Evolutionary conservation across 2,888 invertebrate genomes (phyloP).

Genomic region (Lepas anatifera): DNA sequence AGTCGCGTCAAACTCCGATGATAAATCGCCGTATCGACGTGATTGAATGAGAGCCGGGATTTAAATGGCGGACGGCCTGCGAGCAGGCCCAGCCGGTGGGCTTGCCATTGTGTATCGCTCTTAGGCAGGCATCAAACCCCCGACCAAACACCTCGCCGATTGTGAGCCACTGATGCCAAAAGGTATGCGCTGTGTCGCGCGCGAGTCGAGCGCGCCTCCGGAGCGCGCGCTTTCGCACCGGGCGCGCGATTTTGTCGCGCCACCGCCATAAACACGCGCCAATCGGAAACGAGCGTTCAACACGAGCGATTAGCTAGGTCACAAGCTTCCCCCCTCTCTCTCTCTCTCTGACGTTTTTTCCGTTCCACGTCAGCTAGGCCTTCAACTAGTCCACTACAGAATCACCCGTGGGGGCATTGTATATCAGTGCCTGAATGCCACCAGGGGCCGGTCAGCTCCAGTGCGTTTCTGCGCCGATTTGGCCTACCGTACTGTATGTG

Average conservation of each 20-base stretch:
- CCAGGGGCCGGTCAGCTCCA: neutral
- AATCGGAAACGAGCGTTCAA: neutral
- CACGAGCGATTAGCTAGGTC: neutral
- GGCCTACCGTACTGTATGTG: too few relatives aligned
- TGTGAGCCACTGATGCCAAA: conserved; percentile 7
- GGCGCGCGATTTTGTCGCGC: neutral
- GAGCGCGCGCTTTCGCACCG: neutral
- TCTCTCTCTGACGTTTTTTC: too few relatives aligned
- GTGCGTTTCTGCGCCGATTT: neutral
- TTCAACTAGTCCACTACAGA: neutral
- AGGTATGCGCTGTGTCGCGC: conserved; percentile 1
- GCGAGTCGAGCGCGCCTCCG: too few relatives aligned
- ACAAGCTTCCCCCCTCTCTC: too few relatives aligned
- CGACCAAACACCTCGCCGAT: neutral
- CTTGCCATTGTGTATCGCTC: neutral
- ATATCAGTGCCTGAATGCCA: neutral
- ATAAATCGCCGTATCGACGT: neutral
- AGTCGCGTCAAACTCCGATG: conserved; percentile 6
- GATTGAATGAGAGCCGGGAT: neutral
- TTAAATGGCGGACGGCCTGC: neutral
- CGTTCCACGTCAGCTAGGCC: neutral
- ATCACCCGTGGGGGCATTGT: neutral
- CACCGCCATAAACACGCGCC: neutral
- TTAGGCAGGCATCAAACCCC: neutral
- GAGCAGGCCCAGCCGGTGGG: neutral